Evolutionary conservation across 2,888 invertebrate genomes (phyloP).

Genomic region (Camptogramma bilineatum): DNA sequence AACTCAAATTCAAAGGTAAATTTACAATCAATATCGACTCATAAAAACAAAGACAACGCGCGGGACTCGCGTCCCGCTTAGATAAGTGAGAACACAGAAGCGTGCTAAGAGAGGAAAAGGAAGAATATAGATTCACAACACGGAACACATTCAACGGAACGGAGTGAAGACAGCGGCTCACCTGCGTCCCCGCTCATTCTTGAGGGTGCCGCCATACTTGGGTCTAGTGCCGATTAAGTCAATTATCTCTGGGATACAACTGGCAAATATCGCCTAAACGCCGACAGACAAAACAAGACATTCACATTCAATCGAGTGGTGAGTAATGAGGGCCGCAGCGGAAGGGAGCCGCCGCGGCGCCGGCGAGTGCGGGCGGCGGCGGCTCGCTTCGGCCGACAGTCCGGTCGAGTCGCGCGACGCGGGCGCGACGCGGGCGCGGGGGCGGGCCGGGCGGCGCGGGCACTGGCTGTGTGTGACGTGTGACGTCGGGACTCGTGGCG

Average conservation of each 20-base stretch:
- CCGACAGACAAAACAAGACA: constrained; percentile 87
- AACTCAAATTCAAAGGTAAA: constrained; percentile 81
- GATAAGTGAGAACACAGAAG: constrained; percentile 86
- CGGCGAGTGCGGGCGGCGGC: constrained; percentile 36
- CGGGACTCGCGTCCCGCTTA: constrained; percentile 83
- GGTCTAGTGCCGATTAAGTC: constrained; percentile 99
- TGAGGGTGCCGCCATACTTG: constrained; percentile 99
- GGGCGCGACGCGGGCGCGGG: constrained; percentile 47
- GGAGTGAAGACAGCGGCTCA: constrained; percentile 90
- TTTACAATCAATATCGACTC: constrained; percentile 83
- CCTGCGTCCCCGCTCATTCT: constrained; percentile 99
- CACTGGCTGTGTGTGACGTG: constrained; percentile 86
- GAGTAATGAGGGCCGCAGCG: constrained; percentile 55
- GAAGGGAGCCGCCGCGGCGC: constrained; percentile 56
- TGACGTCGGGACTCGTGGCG: constrained; percentile 84
- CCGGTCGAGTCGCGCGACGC: constrained; percentile 38
- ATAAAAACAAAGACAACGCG: constrained; percentile 82
- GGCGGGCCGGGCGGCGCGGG: constrained; percentile 58
- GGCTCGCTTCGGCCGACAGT: constrained; percentile 47
- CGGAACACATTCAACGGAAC: constrained; percentile 87
- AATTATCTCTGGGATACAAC: constrained; percentile 99
- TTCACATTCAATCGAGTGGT: constrained; percentile 81
- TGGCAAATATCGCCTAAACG: constrained; percentile 99
- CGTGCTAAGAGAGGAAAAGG: constrained; percentile 86
- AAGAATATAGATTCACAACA: constrained; percentile 85